Evolutionary conservation across 2,888 invertebrate genomes (phyloP).

Genomic region (Heliconius hortense): DNA sequence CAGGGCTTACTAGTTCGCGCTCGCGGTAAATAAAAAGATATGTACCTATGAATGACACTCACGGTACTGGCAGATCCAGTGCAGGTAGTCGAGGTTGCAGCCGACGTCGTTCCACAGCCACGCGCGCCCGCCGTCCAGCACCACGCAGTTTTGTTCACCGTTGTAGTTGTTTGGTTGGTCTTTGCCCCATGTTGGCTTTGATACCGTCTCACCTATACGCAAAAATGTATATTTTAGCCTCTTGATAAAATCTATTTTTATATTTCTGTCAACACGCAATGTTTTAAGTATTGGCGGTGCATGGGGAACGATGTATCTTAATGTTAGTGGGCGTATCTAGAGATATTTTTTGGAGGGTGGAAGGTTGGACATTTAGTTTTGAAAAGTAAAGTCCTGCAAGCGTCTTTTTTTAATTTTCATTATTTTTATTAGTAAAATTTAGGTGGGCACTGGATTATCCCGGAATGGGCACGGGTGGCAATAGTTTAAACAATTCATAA

Average conservation of each 20-base stretch:
- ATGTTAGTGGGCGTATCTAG: too few relatives aligned
- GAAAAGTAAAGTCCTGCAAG: too few relatives aligned
- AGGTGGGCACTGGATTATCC: too few relatives aligned
- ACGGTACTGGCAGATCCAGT: slow-evolving; percentile 97
- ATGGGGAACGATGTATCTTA: too few relatives aligned
- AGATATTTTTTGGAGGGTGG: too few relatives aligned
- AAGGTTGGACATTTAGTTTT: too few relatives aligned
- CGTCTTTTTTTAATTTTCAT: too few relatives aligned
- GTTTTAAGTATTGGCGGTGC: not conserved
- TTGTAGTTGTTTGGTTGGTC: slow-evolving; percentile 98
- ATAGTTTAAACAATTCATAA: too few relatives aligned
- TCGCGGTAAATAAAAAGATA: slow-evolving; percentile 67
- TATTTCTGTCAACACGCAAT: not conserved
- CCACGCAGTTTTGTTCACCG: slow-evolving; percentile 97
- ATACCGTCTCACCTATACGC: slow-evolving; percentile 87
- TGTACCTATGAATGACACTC: slow-evolving; percentile 83
- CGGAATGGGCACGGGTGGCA: too few relatives aligned
- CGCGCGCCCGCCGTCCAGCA: slow-evolving; percentile 92
- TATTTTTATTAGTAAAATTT: too few relatives aligned
- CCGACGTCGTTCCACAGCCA: slow-evolving; percentile 98
- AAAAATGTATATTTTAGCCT: not conserved
- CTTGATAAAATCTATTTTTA: too few relatives aligned
- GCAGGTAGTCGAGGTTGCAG: slow-evolving; percentile 95
- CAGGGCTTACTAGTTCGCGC: slow-evolving; percentile 43
- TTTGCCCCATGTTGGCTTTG: slow-evolving; percentile 93